Base-by-base conservation (phyloP, 2,888 invertebrate species). In the Pammene fasciana region DNA sequence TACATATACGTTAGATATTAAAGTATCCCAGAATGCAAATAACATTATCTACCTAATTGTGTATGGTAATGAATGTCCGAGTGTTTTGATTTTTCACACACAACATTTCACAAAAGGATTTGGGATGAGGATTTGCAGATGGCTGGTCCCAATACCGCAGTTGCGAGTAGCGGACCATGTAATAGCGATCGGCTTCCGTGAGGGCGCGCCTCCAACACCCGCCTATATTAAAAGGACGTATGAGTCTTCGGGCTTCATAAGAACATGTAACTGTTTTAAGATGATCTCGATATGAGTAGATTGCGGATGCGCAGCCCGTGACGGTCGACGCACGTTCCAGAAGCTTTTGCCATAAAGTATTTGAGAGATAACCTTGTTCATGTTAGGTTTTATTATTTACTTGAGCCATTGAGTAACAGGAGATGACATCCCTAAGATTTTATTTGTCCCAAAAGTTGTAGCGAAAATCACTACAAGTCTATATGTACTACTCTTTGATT, bases 151-250 rank as follows among this genome's bases (percentile, higher is more conserved):
- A 70, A 72, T 79, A 82, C 80, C 79, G 70, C 70, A 80, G 73
- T 70, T 73, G 75, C 73, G 77, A 81, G 82, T 81, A 87, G 78
- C 84, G 82, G 76, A 85, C 83, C 88, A 85, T 87, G 86, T 86
- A 88, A 88, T 86, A 77, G 83, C 78, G 72, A 65, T 56, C 76
- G 78, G 86, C 88, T 89, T 90, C 90, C 90, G 89, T 84, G 85
- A 85, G 86, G 88, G 89, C 78, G 87, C 81, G 88, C 80, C 84
- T 72, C 80, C 80, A 84, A 83, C 83, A 36, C 66, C 50, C 57
- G 65, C 57, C 13, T 6, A 56, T 36, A 62, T 14, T 55, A 56
- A 52, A 66, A 66, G 1, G 66, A 52, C 50, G 34, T 66, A 66
- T 50, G 43, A 43, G 8, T 16, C 13, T 36, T 14, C 41, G 7